phyloP scores from a whole-genome alignment of 2,888 invertebrate species.

The Lithophane ornitopus region DNA sequence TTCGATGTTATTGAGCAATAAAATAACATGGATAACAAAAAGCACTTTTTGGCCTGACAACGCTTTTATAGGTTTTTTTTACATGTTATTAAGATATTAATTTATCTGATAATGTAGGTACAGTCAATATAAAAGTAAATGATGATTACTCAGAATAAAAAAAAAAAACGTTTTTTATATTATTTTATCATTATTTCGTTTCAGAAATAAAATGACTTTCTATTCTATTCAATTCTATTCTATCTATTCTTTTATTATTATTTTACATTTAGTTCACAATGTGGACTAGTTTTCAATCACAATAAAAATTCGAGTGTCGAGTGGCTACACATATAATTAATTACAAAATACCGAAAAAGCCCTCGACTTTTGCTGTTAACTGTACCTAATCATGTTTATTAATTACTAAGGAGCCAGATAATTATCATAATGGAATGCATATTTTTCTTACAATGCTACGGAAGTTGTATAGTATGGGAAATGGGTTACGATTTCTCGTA shows the following conservation, averaged over 20 bases:
- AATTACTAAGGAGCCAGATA: slow-evolving; percentile 31
- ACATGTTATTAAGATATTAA: not conserved
- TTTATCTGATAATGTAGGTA: not conserved
- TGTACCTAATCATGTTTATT: slow-evolving; percentile 19
- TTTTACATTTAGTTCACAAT: no score
- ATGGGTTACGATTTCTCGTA: slow-evolving; percentile 53
- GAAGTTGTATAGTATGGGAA: slow-evolving; percentile 43
- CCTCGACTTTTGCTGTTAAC: not conserved
- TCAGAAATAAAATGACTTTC: not conserved
- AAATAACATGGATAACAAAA: not conserved
- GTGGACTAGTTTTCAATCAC: not conserved
- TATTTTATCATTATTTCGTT: not conserved
- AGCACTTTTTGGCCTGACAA: not conserved
- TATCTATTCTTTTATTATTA: not conserved
- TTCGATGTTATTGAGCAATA: slow-evolving; percentile 64
- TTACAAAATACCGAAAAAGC: not conserved
- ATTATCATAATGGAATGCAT: slow-evolving; percentile 43
- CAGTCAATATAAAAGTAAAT: not conserved
- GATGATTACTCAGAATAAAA: not conserved
- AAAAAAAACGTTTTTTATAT: not conserved
- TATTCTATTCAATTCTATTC: no score
- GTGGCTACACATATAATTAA: not conserved
- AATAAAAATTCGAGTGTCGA: not conserved
- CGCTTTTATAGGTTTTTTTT: not conserved
- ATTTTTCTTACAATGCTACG: slow-evolving; percentile 40